Evolutionary conservation across 2,888 invertebrate genomes (phyloP).

Genomic region (Steinernema hermaphroditum): DNA sequence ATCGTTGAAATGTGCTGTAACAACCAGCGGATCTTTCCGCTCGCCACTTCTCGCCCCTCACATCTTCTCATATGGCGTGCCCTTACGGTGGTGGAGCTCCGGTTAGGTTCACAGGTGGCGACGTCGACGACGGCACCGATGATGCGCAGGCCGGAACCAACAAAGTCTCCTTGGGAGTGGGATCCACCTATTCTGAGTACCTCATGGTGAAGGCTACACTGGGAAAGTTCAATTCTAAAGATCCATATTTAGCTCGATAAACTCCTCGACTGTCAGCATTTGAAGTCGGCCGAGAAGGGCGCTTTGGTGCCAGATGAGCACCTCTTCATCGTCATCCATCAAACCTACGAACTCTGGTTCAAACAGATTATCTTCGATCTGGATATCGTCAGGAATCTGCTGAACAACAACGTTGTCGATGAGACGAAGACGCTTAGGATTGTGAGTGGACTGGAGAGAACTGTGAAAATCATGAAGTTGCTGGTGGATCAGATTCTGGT

Average conservation of each 20-base stretch:
- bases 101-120: slow-evolving; percentile 41
- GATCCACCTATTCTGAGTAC: slow-evolving; percentile 87
- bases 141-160: slow-evolving; percentile 55
- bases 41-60: background rate
- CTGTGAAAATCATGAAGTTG: slow-evolving; percentile 85
- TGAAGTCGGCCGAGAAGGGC: slow-evolving; percentile 75
- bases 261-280: slow-evolving; percentile 68
- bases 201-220: slow-evolving; percentile 71
- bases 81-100: slow-evolving; percentile 44
- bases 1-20: slow-evolving; percentile 2
- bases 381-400: slow-evolving; percentile 84
- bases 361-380: slow-evolving; percentile 96
- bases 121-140: slow-evolving; percentile 34
- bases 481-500: slow-evolving; percentile 95
- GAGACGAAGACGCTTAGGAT: slow-evolving; percentile 91
- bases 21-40: background rate
- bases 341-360: slow-evolving; percentile 97
- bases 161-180: slow-evolving; percentile 68
- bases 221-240: background rate
- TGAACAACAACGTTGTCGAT: slow-evolving; percentile 74
- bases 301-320: slow-evolving; percentile 89
- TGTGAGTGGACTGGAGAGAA: slow-evolving; percentile 83
- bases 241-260: slow-evolving; percentile 80
- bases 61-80: slow-evolving; percentile 39
- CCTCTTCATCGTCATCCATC: slow-evolving; percentile 93